These are phyloP conservation scores for Caenorhabditis angaria DNA, from an alignment of 2,888 invertebrate genomes.

Conservation along the genomic window DNA sequence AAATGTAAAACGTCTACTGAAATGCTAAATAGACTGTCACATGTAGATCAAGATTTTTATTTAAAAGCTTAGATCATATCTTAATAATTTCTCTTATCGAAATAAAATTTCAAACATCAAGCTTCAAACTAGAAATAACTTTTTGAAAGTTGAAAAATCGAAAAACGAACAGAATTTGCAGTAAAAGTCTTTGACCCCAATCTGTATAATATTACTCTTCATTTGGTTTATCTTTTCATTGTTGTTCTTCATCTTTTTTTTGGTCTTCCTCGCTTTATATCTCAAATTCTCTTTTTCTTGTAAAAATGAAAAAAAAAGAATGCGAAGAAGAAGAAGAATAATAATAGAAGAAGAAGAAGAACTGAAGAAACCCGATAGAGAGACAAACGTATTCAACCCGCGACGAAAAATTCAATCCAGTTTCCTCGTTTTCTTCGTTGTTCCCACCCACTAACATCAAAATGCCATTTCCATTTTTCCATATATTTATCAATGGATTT, in stretches of 20 bases:
- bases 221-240: background rate
- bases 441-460: background rate
- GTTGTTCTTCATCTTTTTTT: background rate
- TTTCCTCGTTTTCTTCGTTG: too few species aligned
- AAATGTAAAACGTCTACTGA: slow-evolving; percentile 32
- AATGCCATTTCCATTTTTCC: slow-evolving; percentile 4
- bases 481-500: slow-evolving; percentile 1
- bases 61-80: background rate
- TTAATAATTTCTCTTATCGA: too few species aligned
- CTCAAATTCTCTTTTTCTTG: too few species aligned
- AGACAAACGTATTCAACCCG: background rate
- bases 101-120: too few species aligned
- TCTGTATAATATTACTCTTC: background rate
- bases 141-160: background rate
- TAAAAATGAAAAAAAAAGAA: too few species aligned
- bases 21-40: too few species aligned
- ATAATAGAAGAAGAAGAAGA: background rate
- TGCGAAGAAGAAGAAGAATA: background rate
- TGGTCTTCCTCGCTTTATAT: background rate
- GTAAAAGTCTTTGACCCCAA: slow-evolving; percentile 4
- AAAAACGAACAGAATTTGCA: background rate
- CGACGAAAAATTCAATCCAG: background rate
- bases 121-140: background rate
- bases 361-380: background rate
- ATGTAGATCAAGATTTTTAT: too few species aligned